A percentile compares a stretch with the other conserved stretches of the same genome.
Evolutionary conservation across 2,797 vertebrate genomes (phyloP).

Genomic region (Anomalospiza imberbis): DNA sequence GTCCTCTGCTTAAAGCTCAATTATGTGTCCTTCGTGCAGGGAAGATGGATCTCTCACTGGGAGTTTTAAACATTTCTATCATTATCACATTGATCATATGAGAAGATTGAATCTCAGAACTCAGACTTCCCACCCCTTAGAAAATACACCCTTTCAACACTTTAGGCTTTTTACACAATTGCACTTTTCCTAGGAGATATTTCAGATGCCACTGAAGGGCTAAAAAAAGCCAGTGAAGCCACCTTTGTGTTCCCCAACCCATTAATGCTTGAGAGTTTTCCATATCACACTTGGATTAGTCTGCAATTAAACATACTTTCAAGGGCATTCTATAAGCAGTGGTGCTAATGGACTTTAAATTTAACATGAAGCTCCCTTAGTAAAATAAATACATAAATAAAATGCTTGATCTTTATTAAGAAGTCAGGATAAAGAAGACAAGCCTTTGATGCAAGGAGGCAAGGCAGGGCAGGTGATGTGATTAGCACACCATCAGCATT

Average conservation of each 20-base stretch:
- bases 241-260: slow-evolving; percentile 16
- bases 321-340: not conserved
- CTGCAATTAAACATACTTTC: slow-evolving; percentile 32
- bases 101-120: not conserved
- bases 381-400: slow-evolving; percentile 55
- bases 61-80: not conserved
- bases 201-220: not conserved
- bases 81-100: not conserved
- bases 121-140: not conserved
- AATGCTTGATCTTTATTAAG: slow-evolving; percentile 34
- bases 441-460: slow-evolving; percentile 39
- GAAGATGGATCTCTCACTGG: not conserved
- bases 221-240: not conserved
- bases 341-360: slow-evolving; percentile 55
- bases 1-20: not conserved
- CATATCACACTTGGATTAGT: not conserved
- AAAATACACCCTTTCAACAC: not conserved
- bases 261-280: not conserved
- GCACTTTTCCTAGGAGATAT: not conserved
- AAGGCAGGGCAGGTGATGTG: not conserved
- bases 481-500: slow-evolving; percentile 3
- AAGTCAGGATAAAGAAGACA: slow-evolving; percentile 8
- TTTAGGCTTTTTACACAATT: not conserved
- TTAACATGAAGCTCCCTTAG: slow-evolving; percentile 55
- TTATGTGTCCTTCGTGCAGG: not conserved